These are phyloP conservation scores for Takifugu bimaculatus DNA, from an alignment of 2,113 vertebrate genomes.

Conservation along the genomic window DNA sequence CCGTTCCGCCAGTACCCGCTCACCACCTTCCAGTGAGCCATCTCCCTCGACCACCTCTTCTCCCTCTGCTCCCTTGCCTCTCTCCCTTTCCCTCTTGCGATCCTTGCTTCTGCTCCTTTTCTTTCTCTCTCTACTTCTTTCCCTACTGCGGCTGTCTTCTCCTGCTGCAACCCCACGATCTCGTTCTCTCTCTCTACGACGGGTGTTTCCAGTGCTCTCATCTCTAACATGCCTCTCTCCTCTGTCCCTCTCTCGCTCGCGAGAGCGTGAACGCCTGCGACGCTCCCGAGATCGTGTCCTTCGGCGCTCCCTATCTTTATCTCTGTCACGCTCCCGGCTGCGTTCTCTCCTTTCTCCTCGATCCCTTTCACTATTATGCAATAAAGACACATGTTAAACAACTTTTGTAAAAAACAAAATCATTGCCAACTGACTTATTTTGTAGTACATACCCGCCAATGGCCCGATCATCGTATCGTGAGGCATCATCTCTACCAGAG, in stretches of 20 bases:
- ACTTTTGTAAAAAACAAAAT: background rate
- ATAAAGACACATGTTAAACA: background rate
- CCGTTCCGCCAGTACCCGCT: conserved; percentile 72
- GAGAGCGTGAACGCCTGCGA: conserved; percentile 76
- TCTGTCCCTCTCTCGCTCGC: conserved; percentile 72
- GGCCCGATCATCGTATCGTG: conserved; percentile 85
- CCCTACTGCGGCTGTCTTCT: conserved; percentile 68
- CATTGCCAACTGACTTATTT: rapidly evolving
- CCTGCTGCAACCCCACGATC: conserved; percentile 50
- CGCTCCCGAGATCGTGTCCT: conserved; percentile 83
- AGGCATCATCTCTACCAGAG: conserved; percentile 87
- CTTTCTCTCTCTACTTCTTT: conserved; percentile 74
- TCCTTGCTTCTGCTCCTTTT: conserved; percentile 72
- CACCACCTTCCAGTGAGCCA: conserved; percentile 34
- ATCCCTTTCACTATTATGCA: conserved; percentile 57
- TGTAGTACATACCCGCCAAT: conserved; percentile 46
- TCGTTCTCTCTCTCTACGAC: conserved; percentile 66
- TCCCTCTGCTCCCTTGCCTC: conserved; percentile 69
- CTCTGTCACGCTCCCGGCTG: conserved; percentile 79
- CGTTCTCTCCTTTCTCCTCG: conserved; percentile 79
- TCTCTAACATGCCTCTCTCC: conserved; percentile 48
- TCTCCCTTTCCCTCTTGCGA: conserved; percentile 78
- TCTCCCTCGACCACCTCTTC: conserved; percentile 67
- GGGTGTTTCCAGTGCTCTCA: background rate
- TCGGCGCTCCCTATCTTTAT: conserved; percentile 77